phyloP scores from a whole-genome alignment of 1,140 invertebrate genomes.

The Procambarus clarkii region DNA sequence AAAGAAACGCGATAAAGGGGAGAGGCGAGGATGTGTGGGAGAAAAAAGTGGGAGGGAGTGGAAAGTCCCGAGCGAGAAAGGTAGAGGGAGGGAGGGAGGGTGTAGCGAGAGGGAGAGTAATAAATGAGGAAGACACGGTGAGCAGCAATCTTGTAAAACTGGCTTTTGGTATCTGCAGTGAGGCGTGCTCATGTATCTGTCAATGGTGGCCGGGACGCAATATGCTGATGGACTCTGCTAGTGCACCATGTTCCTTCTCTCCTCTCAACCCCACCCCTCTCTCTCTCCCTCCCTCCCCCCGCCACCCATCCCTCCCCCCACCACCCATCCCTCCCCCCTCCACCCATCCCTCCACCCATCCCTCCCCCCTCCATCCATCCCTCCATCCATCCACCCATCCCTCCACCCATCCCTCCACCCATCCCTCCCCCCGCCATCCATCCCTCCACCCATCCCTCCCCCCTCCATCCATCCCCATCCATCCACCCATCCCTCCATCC shows the following conservation, averaged over 20 bases:
- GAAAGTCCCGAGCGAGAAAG: background rate
- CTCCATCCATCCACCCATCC: background rate
- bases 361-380: background rate
- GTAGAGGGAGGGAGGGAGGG: slow-evolving; percentile 11
- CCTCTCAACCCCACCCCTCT: background rate
- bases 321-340: background rate
- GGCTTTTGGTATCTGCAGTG: background rate
- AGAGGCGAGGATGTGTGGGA: too few relatives aligned
- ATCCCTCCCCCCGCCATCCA: too few relatives aligned
- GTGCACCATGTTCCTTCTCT: background rate
- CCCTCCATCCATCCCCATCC: background rate
- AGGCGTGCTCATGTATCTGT: background rate
- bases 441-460: too few relatives aligned
- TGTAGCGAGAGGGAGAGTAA: too few relatives aligned
- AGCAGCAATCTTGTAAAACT: background rate
- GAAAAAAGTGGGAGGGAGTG: slow-evolving; percentile 1
- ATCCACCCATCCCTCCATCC: background rate
- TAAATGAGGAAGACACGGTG: background rate
- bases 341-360: too few relatives aligned
- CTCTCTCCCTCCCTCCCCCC: background rate
- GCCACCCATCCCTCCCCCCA: background rate
- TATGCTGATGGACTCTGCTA: slow-evolving; percentile 9
- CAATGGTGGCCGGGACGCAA: background rate
- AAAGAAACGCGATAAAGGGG: too few relatives aligned
- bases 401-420: too few relatives aligned